These are phyloP conservation scores for Cathartes aura DNA, from an alignment of 2,113 vertebrate genomes.

Conservation along the genomic window DNA sequence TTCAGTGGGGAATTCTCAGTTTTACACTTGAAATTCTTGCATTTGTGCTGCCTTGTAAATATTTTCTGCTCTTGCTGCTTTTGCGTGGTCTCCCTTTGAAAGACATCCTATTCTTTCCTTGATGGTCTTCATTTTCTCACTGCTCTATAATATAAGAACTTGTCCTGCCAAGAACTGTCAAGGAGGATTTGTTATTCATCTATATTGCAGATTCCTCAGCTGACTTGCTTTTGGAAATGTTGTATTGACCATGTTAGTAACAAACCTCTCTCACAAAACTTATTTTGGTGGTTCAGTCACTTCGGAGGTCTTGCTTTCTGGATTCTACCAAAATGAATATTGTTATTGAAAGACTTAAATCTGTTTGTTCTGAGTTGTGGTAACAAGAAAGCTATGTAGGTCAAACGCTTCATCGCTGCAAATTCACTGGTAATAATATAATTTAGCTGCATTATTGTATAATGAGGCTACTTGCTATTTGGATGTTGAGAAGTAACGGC, in stretches of 20 bases:
- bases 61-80: not conserved
- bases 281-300: not conserved
- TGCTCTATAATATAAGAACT: not conserved
- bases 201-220: not conserved
- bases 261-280: not conserved
- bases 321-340: not conserved
- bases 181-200: not conserved
- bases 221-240: not conserved
- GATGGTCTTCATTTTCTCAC: not conserved
- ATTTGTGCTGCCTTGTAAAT: not conserved
- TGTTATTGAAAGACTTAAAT: not conserved
- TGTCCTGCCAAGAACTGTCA: not conserved
- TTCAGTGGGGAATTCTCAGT: not conserved
- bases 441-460: not conserved
- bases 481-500: not conserved
- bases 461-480: not conserved
- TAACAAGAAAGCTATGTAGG: constrained; percentile 18
- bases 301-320: not conserved
- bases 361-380: not conserved
- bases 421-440: not conserved
- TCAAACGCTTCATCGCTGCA: constrained; percentile 18
- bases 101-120: not conserved
- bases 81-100: not conserved
- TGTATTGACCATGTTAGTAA: not conserved
- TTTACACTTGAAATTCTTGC: not conserved